Percentiles rank a stretch among this genome's conserved stretches.
Conservation (phyloP, 2,797 vertebrate species). For the Sorex maritimensis region DNA sequence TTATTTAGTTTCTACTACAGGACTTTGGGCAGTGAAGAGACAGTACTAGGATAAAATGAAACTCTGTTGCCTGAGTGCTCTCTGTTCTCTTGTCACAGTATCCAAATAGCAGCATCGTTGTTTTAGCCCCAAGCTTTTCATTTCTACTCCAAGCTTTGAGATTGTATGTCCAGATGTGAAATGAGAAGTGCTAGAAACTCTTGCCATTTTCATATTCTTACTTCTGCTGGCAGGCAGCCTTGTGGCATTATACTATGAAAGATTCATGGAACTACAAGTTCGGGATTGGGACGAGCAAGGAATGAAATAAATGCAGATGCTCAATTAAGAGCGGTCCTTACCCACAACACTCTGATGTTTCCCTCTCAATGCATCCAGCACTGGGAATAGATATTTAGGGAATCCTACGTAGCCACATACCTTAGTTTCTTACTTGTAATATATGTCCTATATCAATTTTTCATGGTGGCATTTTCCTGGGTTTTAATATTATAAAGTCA, state of each 20-base stretch:
- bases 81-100: too few species aligned
- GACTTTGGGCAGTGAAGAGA: neutral
- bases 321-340: slow-evolving; percentile 7
- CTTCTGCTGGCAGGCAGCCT: neutral
- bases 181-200: neutral
- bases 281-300: neutral
- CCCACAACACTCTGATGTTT: neutral
- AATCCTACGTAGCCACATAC: neutral
- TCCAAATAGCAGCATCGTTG: neutral
- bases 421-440: neutral
- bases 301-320: neutral
- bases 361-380: neutral
- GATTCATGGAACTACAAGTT: neutral
- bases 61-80: neutral
- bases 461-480: neutral
- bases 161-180: neutral
- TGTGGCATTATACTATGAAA: neutral
- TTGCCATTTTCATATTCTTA: neutral
- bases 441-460: neutral
- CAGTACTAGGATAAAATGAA: neutral
- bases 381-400: neutral
- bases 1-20: neutral
- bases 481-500: slow-evolving; percentile 22
- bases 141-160: neutral
- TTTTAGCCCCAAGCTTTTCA: neutral